phyloP scores from a whole-genome alignment of 2,888 invertebrate genomes.

The Tholera decimalis region DNA sequence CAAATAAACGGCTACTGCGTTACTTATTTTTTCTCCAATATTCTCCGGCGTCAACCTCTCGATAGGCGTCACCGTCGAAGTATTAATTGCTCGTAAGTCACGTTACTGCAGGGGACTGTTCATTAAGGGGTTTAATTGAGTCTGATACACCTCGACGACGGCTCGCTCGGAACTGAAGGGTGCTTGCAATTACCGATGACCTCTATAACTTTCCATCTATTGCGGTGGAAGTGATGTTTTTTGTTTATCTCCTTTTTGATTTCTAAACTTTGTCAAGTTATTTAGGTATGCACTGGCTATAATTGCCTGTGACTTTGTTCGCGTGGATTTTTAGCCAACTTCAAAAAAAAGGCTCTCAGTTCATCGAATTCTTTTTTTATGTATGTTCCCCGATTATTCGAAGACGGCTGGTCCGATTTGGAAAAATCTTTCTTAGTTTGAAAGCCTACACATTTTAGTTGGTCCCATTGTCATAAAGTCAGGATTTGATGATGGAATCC shows the following conservation, averaged over 20 bases:
- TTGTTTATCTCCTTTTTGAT: slow-evolving; percentile 8
- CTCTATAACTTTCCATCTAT: slow-evolving; percentile 7
- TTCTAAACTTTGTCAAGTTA: too few relatives aligned
- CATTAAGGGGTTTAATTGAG: slow-evolving; percentile 54
- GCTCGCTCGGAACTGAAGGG: slow-evolving; percentile 24
- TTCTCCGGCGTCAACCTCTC: not conserved
- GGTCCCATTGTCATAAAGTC: too few relatives aligned
- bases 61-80: slow-evolving; percentile 16
- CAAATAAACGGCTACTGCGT: not conserved
- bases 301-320: not conserved
- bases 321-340: too few relatives aligned
- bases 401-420: too few relatives aligned
- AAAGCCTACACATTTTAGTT: too few relatives aligned
- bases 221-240: not conserved
- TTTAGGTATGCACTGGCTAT: not conserved
- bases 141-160: slow-evolving; percentile 52
- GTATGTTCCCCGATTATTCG: too few relatives aligned
- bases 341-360: too few relatives aligned
- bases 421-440: too few relatives aligned
- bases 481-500: too few relatives aligned
- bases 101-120: slow-evolving; percentile 42
- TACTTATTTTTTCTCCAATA: slow-evolving; percentile 6
- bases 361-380: too few relatives aligned
- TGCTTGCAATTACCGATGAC: slow-evolving; percentile 30
- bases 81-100: slow-evolving; percentile 47